Evolutionary conservation across 35 echinoderm and acorn worm genomes (phyloP), one percentile per base, ranked within the genome.

Genomic region (Holothuria glaberrima): DNA sequence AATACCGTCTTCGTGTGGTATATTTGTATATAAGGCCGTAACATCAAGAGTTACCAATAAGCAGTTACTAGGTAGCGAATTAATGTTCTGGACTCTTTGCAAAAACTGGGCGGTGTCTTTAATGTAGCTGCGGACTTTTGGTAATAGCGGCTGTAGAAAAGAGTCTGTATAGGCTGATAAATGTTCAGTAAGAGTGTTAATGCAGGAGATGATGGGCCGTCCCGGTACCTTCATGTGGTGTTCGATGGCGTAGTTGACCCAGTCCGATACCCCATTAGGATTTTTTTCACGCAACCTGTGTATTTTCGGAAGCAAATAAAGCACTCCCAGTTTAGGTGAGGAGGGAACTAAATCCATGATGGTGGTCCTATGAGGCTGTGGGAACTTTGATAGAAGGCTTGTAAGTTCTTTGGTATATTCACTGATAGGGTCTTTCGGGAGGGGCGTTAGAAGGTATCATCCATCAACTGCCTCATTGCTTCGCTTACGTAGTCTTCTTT

Each of bases 281-380:
- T 30, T 32, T 12, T 35, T 35, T 29, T 82, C 31, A 25, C 21
- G 22, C n/a, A n/a, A n/a, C n/a, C n/a, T n/a, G n/a, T n/a, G n/a
- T n/a, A n/a, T n/a, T n/a, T n/a, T n/a, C n/a, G n/a, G 41, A 20
- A 82, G 50, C 9, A 82, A n/a, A 24, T 82, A 54, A 26, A 82
- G 25, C 6, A 41, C 54, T 17, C 79, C 79, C 7, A 41, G 79
- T 54, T 48, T 13, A 1, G 79, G 50, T 9, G 22, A 50, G 6
- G 0, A 5, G 4, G 27, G 72, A 5, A 41, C 29, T 9, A 41
- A 9, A 10, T 59, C 17, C 0, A 9, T 30, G n/a, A 82, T 0
- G 2, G 19, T 56, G 12, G 22, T 13, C 44, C 22, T 48, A 48
- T 26, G 22, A 58, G 41, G 22, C 1, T 58, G 25, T 9, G 79